A percentile compares a stretch with the other conserved stretches of the same genome.
These are phyloP conservation scores for Acrobasis suavella DNA, from an alignment of 2,888 invertebrate genomes.

Conservation along the genomic window DNA sequence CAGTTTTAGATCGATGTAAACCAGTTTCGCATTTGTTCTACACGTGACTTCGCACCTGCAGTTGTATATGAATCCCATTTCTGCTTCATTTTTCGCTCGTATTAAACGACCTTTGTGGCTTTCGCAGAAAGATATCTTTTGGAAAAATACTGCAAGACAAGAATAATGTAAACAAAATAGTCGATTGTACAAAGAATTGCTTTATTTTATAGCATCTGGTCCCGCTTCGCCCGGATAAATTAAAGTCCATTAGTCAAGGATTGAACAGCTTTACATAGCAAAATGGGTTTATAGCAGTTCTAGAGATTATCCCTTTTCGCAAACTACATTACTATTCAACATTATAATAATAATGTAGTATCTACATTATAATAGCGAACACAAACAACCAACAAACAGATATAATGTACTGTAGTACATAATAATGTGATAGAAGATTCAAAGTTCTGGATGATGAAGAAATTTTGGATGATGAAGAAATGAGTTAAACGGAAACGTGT, in stretches of 20 bases:
- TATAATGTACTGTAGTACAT: too few relatives aligned
- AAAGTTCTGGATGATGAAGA: too few relatives aligned
- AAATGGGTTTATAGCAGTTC: too few relatives aligned
- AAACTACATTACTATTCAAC: too few relatives aligned
- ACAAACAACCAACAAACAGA: too few relatives aligned
- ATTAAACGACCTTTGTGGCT: background rate
- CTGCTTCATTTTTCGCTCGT: background rate
- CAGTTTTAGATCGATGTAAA: background rate
- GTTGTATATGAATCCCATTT: background rate
- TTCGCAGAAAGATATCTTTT: slow-evolving; percentile 4
- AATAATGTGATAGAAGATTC: too few relatives aligned
- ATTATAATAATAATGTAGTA: too few relatives aligned
- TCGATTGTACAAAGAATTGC: background rate
- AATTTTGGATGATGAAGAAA: too few relatives aligned
- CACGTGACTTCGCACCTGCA: slow-evolving; percentile 19
- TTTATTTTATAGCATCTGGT: background rate
- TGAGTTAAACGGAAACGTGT: too few relatives aligned
- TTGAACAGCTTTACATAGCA: too few relatives aligned
- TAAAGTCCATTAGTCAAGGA: background rate
- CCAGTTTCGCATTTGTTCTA: slow-evolving; percentile 13
- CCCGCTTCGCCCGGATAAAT: background rate
- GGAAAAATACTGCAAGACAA: background rate
- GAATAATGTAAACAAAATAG: background rate
- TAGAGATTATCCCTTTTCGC: too few relatives aligned
- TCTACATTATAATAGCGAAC: too few relatives aligned